A percentile compares a stretch with the other conserved stretches of the same genome.
Conservation (phyloP, 2,888 invertebrate genomes). For the Philopedon plagiatum region DNA sequence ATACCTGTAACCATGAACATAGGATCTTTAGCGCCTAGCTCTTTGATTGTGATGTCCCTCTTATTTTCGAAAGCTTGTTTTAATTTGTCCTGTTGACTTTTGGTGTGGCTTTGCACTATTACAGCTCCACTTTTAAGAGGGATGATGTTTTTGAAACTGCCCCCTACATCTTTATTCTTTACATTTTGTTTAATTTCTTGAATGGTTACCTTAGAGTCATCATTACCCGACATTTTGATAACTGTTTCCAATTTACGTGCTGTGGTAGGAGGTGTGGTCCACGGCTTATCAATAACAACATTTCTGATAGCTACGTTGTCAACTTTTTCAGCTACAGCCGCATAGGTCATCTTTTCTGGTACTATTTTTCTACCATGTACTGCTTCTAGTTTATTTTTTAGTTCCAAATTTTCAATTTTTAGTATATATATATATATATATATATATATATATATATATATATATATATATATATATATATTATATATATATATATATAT, state of each 20-base stretch:
- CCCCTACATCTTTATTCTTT: background rate
- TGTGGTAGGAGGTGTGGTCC: background rate
- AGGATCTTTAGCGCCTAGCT: background rate
- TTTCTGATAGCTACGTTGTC: no score
- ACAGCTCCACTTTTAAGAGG: background rate
- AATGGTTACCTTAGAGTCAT: background rate
- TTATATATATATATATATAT: no score
- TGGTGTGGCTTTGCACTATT: background rate
- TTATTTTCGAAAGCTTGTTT: background rate
- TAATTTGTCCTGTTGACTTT: background rate
- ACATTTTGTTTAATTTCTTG: background rate
- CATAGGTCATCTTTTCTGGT: no score
- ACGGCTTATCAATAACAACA: no score
- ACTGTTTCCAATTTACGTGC: background rate
- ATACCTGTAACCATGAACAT: slow-evolving; percentile 5
- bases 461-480: no score
- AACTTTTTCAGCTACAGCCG: no score
- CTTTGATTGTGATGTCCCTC: background rate
- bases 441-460: no score
- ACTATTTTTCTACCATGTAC: no score
- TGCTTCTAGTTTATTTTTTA: no score
- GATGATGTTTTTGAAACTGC: background rate
- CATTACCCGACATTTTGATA: background rate
- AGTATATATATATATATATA: no score
- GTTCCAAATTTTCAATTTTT: no score